Conservation (phyloP, 2,888 invertebrate genomes). For the Cyclophora punctaria region DNA sequence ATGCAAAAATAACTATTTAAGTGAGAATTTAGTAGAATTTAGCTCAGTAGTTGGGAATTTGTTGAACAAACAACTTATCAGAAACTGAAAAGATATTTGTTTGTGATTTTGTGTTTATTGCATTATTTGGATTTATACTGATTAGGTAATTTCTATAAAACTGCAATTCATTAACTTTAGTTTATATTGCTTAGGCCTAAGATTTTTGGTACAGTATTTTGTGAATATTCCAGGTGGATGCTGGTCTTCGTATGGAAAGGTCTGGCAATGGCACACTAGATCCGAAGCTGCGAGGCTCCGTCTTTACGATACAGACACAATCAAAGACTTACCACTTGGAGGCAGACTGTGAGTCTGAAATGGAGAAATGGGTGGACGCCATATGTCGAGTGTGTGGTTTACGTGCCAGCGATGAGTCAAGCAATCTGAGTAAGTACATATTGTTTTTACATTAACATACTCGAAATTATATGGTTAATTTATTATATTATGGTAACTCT, state of each 20-base stretch:
- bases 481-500: too few species aligned
- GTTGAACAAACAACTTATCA: too few species aligned
- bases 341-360: slow-evolving; percentile 92
- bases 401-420: slow-evolving; percentile 80
- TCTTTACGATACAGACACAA: slow-evolving; percentile 93
- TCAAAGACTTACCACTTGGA: slow-evolving; percentile 93
- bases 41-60: too few species aligned
- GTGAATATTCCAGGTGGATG: slow-evolving; percentile 79
- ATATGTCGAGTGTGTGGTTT: slow-evolving; percentile 94
- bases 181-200: too few species aligned
- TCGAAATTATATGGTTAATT: too few species aligned
- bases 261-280: slow-evolving; percentile 86
- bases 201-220: not conserved
- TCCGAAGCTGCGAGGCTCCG: slow-evolving; percentile 67
- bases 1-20: too few species aligned
- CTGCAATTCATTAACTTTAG: too few species aligned
- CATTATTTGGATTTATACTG: too few species aligned
- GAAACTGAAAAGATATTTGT: too few species aligned
- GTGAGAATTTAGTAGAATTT: too few species aligned
- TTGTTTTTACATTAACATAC: not conserved
- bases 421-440: slow-evolving; percentile 20
- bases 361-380: slow-evolving; percentile 96
- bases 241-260: slow-evolving; percentile 88
- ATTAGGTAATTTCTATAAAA: too few species aligned
- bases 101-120: too few species aligned